phyloP scores from a whole-genome alignment of 92 coral and sea anemone species.

The Phenganax subtilis region DNA sequence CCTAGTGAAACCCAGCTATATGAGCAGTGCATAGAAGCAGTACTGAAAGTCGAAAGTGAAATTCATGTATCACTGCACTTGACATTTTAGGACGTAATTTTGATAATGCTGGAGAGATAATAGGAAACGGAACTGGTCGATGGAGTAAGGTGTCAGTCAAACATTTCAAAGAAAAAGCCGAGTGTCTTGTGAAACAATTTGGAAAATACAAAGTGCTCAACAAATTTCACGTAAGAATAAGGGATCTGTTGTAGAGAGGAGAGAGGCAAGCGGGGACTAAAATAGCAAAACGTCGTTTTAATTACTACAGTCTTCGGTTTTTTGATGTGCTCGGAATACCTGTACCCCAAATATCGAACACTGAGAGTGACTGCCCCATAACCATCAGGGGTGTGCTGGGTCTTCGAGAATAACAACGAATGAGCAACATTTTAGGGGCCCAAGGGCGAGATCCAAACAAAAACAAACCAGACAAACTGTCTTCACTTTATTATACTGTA shows the following conservation, averaged over 20 bases:
- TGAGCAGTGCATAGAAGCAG: not conserved
- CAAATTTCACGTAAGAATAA: constrained; percentile 73
- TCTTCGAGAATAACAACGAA: too few relatives aligned
- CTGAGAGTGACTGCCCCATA: too few relatives aligned
- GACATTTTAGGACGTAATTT: constrained; percentile 70
- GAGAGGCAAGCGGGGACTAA: too few relatives aligned
- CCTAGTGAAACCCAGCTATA: not conserved
- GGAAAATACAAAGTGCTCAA: constrained; percentile 75
- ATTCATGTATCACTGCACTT: not conserved
- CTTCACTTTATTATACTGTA: too few relatives aligned
- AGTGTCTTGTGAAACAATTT: constrained; percentile 89
- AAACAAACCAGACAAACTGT: too few relatives aligned
- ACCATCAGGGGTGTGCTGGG: too few relatives aligned
- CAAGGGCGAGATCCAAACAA: too few relatives aligned
- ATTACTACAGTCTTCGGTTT: too few relatives aligned
- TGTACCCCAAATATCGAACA: too few relatives aligned
- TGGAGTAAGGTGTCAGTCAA: constrained; percentile 85
- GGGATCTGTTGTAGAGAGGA: not conserved
- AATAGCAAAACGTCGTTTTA: too few relatives aligned
- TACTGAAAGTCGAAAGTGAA: not conserved
- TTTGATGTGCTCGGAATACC: too few relatives aligned
- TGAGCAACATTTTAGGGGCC: too few relatives aligned
- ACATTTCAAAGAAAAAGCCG: constrained; percentile 75
- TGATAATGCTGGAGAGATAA: constrained; percentile 79
- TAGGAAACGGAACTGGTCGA: constrained; percentile 56